Base-by-base conservation (phyloP, 1,140 invertebrate genomes). In the Pentalonia nigronervosa region DNA sequence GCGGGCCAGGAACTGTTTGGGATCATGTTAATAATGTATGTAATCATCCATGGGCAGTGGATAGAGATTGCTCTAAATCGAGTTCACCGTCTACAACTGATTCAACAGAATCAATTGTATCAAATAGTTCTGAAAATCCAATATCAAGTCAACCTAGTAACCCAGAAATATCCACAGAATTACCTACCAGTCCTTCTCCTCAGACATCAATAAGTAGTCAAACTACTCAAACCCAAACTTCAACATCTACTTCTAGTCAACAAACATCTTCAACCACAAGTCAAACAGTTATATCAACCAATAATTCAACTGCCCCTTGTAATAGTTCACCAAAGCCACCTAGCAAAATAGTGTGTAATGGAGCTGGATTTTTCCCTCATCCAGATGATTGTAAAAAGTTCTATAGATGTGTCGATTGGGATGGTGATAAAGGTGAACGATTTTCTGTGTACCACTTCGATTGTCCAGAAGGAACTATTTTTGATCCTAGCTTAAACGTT, bases 371-470 rank as follows among this genome's bases (percentile, higher is more conserved):
- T 94, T 97, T 96, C 94, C 96, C 96, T 14, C 95, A 97, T 95
- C 96, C 96, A 48, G 95, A 95, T n/a, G 95, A 96, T 81, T 98
- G 97, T 94, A 96, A 96, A 88, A 97, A 97, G 94, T 97, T 97
- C 94, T 97, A 97, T 94, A 96, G 97, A 91, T 97, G 97, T 94
- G 97, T 97, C n/a, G 95, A 96, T 94, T 95, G 95, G 94, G 94
- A 95, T 93, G 95, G 95, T 2, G 95, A 96, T 93, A 96, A 96
- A 94, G 96, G 96, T 48, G 96, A 97, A 93, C 96, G 96, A 48
- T 97, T 96, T 94, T 96, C 96, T 67, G 95, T 96, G 11, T 96
- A 95, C 94, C 94, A 96, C 81, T 96, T 96, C 93, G 95, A 96
- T 56, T 96, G 96, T 94, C 94, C 95, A 20, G 94, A 95, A n/a